phyloP scores from a whole-genome alignment of 2,888 invertebrate species.

The Drosophila merina region DNA sequence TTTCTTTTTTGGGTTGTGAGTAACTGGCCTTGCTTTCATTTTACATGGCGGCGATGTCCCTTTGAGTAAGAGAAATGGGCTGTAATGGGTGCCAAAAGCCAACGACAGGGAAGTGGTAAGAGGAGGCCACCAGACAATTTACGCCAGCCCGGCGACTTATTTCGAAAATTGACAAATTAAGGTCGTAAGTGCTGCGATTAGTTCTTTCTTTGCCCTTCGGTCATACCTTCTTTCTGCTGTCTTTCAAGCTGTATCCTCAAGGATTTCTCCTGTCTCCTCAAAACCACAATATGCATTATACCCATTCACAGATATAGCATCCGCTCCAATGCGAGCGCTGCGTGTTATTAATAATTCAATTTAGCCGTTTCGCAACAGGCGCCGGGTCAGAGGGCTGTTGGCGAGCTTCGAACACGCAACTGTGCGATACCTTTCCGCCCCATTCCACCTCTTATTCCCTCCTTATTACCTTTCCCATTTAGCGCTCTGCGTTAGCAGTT shows the following conservation, averaged over 20 bases:
- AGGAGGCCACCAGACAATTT: conserved; percentile 52
- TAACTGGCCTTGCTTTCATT: conserved; percentile 62
- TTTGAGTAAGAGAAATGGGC: conserved; percentile 50
- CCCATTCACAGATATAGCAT: conserved; percentile 23
- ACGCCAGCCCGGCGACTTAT: conserved; percentile 70
- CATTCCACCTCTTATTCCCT: neutral
- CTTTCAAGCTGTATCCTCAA: conserved; percentile 45
- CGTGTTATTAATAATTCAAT: conserved; percentile 75
- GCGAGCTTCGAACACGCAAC: conserved; percentile 52
- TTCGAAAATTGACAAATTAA: conserved; percentile 79
- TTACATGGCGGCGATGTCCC: conserved; percentile 59
- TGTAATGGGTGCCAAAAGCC: conserved; percentile 72
- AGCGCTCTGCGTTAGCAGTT: conserved; percentile 7
- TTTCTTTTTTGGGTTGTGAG: conserved; percentile 8
- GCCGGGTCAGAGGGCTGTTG: conserved; percentile 28
- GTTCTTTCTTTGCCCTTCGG: conserved; percentile 36
- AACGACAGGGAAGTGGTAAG: conserved; percentile 31
- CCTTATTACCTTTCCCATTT: conserved; percentile 6
- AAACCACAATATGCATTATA: conserved; percentile 30
- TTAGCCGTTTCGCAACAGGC: conserved; percentile 57
- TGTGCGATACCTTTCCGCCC: conserved; percentile 20
- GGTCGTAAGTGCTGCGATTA: conserved; percentile 74
- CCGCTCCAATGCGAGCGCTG: conserved; percentile 40
- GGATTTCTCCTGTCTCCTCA: conserved; percentile 60
- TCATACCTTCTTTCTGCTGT: neutral